Evolutionary conservation across 2,888 invertebrate species (phyloP).

Genomic region (Agelastica alni): DNA sequence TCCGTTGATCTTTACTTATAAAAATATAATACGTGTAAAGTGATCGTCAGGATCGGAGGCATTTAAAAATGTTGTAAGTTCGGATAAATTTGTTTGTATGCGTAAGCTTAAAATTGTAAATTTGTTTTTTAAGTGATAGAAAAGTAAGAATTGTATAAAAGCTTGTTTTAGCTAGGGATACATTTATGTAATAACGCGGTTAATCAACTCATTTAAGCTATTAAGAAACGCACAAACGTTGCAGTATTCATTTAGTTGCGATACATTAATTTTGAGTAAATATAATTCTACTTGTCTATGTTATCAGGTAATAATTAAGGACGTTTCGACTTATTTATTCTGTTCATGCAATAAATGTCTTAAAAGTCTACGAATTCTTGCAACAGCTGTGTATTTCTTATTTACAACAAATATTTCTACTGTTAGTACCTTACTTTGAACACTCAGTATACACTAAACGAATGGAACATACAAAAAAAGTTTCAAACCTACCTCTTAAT

Average conservation of each 20-base stretch:
- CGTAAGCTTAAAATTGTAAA: constrained; percentile 5
- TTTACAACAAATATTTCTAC: background rate
- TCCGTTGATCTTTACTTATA: background rate
- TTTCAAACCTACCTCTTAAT: too few relatives aligned
- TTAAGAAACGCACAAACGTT: constrained; percentile 13
- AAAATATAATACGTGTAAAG: background rate
- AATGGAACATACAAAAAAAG: too few relatives aligned
- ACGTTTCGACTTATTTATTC: too few relatives aligned
- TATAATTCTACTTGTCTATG: too few relatives aligned
- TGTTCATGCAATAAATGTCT: background rate
- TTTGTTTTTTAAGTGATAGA: constrained; percentile 36
- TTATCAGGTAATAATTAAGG: too few relatives aligned
- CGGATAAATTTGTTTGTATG: constrained; percentile 8
- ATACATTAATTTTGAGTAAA: background rate
- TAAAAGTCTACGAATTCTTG: background rate
- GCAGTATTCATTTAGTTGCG: background rate
- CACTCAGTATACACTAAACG: too few relatives aligned
- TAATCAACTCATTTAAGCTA: constrained; percentile 28
- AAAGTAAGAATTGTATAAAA: constrained; percentile 41
- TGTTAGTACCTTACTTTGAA: background rate
- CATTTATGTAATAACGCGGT: constrained; percentile 30
- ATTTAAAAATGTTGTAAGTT: background rate
- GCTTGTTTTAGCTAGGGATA: constrained; percentile 32
- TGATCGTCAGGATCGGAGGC: too few relatives aligned
- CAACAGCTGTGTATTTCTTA: constrained; percentile 10